Percentiles rank a stretch among this genome's conserved stretches.
Conservation (phyloP, 2,797 vertebrate species). For the Lemur catta region DNA sequence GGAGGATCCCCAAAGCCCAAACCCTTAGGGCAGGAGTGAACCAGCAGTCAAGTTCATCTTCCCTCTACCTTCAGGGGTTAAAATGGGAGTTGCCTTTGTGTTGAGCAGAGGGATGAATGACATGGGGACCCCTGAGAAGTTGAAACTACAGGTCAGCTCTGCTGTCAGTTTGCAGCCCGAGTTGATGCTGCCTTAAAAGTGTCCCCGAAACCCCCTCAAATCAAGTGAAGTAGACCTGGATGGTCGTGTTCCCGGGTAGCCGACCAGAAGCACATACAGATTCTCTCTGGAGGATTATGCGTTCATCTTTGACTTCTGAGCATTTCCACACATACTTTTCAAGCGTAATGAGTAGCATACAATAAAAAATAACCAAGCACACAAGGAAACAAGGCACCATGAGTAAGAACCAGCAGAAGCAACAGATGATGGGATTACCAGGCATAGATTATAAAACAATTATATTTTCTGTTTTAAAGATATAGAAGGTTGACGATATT, state of each 20-base stretch:
- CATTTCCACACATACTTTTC: background rate
- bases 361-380: background rate
- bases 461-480: background rate
- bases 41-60: background rate
- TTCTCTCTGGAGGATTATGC: background rate
- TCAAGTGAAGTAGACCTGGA: background rate
- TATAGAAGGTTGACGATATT: background rate
- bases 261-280: background rate
- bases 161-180: background rate
- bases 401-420: background rate
- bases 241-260: too few relatives aligned
- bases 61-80: too few relatives aligned
- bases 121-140: background rate
- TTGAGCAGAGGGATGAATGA: fast-evolving
- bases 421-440: fast-evolving
- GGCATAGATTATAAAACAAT: background rate
- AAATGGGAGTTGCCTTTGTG: background rate
- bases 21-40: too few relatives aligned
- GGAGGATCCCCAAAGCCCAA: fast-evolving
- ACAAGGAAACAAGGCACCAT: background rate
- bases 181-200: background rate
- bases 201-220: background rate
- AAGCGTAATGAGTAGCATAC: too few relatives aligned
- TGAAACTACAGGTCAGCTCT: too few relatives aligned
- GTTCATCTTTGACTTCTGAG: background rate